A percentile compares a stretch with the other conserved stretches of the same genome.
Evolutionary conservation across 2,797 vertebrate species (phyloP).

Genomic region (Borostomias antarcticus): DNA sequence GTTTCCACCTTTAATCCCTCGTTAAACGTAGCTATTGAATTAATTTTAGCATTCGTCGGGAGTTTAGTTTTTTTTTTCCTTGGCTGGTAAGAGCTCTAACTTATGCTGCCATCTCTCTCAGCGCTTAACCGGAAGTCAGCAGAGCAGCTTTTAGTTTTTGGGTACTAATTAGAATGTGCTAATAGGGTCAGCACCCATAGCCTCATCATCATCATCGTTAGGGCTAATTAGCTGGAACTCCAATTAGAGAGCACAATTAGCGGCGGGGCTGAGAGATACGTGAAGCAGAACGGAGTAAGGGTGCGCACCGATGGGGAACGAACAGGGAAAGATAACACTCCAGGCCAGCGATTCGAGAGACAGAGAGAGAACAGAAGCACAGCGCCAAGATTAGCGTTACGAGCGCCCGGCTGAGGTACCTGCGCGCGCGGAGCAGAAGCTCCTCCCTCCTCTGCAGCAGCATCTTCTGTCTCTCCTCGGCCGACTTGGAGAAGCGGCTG

Average conservation of each 20-base stretch:
- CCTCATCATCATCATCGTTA: background rate
- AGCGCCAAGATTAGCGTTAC: no score
- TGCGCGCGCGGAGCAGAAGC: slow-evolving; percentile 90
- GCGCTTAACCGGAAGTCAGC: no score
- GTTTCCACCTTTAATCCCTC: no score
- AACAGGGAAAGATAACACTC: background rate
- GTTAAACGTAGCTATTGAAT: no score
- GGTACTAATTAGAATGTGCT: no score
- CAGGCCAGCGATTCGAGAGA: no score
- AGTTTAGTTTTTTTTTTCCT: no score
- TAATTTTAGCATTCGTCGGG: no score
- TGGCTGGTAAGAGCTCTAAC: no score
- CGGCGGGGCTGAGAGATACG: slow-evolving; percentile 63
- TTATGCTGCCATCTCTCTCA: no score
- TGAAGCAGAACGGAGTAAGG: background rate
- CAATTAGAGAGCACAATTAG: slow-evolving; percentile 72
- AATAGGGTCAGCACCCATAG: slow-evolving; percentile 65
- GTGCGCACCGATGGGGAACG: background rate
- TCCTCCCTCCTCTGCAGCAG: slow-evolving; percentile 95
- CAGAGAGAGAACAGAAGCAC: no score
- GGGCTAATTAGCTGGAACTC: background rate
- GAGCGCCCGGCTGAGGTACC: slow-evolving; percentile 65
- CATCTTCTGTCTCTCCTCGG: slow-evolving; percentile 95
- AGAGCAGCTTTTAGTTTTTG: no score
- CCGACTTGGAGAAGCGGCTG: slow-evolving; percentile 96